These are phyloP conservation scores for Macroglossus sobrinus DNA, from an alignment of 2,113 vertebrate species.

Conservation along the genomic window DNA sequence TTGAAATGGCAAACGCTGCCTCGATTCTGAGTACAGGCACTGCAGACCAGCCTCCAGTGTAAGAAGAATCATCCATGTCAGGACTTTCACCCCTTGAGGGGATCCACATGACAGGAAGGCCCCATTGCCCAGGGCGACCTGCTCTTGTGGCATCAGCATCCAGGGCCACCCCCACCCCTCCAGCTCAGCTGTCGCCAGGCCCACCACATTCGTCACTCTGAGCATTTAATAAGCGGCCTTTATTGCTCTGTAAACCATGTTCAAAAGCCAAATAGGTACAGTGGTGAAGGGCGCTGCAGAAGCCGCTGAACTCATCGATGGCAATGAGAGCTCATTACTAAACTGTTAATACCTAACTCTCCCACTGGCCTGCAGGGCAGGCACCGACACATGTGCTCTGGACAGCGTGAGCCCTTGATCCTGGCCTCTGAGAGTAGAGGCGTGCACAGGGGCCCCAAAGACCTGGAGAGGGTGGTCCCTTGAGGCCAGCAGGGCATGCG, in stretches of 20 bases:
- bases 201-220: background rate
- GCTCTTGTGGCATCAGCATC: background rate
- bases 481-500: no score
- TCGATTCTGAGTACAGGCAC: background rate
- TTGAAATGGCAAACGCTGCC: background rate
- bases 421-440: background rate
- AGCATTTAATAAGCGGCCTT: conserved; percentile 60
- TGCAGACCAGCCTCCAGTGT: accelerated
- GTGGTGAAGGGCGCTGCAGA: background rate
- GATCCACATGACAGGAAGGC: no score
- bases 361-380: conserved; percentile 35
- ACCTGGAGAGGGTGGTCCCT: no score
- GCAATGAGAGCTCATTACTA: conserved; percentile 76
- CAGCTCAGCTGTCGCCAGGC: background rate
- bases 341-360: conserved; percentile 80
- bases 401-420: background rate
- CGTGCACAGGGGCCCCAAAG: background rate
- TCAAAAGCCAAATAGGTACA: conserved; percentile 60
- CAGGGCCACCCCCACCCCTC: background rate
- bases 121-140: background rate
- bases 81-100: accelerated
- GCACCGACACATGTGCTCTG: background rate
- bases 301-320: background rate
- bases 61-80: background rate
- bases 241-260: background rate